These are phyloP conservation scores for Shinisaurus crocodilurus DNA, from an alignment of 2,113 vertebrate genomes.

Conservation along the genomic window DNA sequence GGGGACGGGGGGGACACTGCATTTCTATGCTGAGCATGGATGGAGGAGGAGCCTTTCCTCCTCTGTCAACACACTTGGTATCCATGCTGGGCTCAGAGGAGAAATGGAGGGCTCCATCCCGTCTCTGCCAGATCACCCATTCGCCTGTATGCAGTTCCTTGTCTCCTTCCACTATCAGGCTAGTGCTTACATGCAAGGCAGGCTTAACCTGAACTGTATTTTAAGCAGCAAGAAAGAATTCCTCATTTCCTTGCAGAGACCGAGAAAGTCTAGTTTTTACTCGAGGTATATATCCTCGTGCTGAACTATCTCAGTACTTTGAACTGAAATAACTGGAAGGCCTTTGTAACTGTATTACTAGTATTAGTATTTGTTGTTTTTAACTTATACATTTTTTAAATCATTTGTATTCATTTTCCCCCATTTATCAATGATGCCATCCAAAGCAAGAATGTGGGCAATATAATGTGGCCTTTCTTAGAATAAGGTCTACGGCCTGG, in stretches of 20 bases:
- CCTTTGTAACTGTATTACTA: constrained; percentile 18
- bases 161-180: background rate
- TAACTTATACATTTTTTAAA: constrained; percentile 51
- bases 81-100: background rate
- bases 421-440: constrained; percentile 64
- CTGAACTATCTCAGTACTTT: constrained; percentile 51
- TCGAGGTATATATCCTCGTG: background rate
- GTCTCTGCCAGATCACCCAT: no score
- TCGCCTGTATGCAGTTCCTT: no score
- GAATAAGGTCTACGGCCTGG: constrained; percentile 36
- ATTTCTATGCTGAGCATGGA: background rate
- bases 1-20: background rate
- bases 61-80: background rate
- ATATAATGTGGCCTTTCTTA: constrained; percentile 53
- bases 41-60: background rate
- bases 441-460: constrained; percentile 64
- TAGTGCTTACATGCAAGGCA: background rate
- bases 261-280: constrained; percentile 32
- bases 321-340: constrained; percentile 3
- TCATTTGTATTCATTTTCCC: constrained; percentile 51
- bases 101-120: no score
- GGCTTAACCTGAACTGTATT: background rate
- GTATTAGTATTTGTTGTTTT: constrained; percentile 37
- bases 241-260: background rate
- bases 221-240: constrained; percentile 1